Percentiles rank a stretch among this genome's conserved stretches.
phyloP scores from a whole-genome alignment of 2,888 invertebrate genomes.

The Aquatica leii region DNA sequence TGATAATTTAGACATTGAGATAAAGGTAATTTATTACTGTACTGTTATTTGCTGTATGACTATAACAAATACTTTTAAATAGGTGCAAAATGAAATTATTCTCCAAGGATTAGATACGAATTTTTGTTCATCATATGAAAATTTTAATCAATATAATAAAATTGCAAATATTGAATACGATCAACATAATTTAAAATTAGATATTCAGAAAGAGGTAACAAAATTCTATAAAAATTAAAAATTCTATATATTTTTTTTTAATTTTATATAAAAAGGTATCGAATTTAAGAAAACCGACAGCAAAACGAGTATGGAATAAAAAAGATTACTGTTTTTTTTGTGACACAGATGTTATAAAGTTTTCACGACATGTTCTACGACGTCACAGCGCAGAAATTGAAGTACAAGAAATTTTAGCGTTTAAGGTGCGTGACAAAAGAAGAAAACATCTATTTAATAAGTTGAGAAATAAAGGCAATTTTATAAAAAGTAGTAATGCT shows the following conservation, averaged over 20 bases:
- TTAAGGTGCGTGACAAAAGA: conserved; percentile 1
- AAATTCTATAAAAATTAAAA: neutral
- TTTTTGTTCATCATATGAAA: no score
- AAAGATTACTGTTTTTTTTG: conserved; percentile 17
- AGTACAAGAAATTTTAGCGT: conserved; percentile 15
- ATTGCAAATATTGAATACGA: no score
- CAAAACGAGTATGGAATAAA: conserved; percentile 14
- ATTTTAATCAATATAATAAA: no score
- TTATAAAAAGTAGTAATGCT: conserved; percentile 1
- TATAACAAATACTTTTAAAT: no score
- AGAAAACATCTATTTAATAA: conserved; percentile 10
- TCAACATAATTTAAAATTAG: neutral
- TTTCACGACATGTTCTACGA: conserved; percentile 11
- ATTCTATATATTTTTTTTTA: no score
- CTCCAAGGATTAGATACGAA: no score
- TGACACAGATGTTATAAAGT: conserved; percentile 13
- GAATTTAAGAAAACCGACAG: neutral
- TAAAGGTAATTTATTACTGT: no score
- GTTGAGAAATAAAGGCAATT: conserved; percentile 17
- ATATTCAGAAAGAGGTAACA: neutral
- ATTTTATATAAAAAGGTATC: conserved; percentile 1
- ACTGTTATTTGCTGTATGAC: no score
- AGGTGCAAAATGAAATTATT: no score
- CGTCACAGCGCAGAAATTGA: conserved; percentile 15
- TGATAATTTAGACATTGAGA: no score